Conservation (phyloP, 2,113 vertebrate species). For the Odocoileus hemionus region DNA sequence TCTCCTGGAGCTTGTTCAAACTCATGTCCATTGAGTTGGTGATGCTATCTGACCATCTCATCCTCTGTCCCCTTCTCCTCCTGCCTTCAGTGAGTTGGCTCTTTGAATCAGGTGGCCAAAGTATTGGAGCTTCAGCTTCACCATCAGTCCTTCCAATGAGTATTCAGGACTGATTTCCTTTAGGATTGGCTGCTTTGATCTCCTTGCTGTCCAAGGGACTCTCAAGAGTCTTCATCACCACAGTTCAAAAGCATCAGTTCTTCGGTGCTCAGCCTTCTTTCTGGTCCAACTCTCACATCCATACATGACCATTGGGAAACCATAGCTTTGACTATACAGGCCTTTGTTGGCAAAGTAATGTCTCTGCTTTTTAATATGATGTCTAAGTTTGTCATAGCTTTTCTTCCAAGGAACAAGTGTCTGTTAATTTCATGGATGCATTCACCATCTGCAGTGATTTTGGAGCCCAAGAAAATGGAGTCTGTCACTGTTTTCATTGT, state of each 20-base stretch:
- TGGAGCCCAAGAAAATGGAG: neutral
- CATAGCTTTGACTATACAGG: neutral
- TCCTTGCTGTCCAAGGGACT: neutral
- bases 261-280: no score
- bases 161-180: neutral
- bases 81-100: rapidly evolving
- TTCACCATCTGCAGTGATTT: neutral
- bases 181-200: neutral
- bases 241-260: neutral
- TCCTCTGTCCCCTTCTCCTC: neutral
- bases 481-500: neutral
- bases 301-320: neutral
- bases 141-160: neutral
- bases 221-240: neutral
- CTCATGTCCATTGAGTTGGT: neutral
- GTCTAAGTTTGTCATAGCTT: neutral
- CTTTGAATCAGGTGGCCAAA: neutral
- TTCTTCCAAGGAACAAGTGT: neutral
- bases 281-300: neutral
- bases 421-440: neutral
- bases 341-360: neutral
- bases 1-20: neutral
- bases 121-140: neutral
- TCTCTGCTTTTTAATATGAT: neutral
- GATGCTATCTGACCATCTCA: neutral